phyloP scores from a whole-genome alignment of 2,797 vertebrate species.

The Enteromius afrohamiltoni region DNA sequence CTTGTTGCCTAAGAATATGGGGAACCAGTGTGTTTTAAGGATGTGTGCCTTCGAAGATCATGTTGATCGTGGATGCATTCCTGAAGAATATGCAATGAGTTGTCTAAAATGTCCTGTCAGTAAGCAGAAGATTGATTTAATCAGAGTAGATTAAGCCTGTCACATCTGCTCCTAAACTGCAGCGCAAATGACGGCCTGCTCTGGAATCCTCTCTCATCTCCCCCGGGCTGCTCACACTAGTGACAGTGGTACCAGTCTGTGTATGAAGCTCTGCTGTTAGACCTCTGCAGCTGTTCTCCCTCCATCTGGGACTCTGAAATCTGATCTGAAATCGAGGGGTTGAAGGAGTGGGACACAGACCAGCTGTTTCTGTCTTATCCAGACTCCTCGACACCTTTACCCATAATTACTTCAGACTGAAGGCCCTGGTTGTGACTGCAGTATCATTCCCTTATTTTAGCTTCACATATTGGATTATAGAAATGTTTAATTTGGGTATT shows the following conservation, averaged over 20 bases:
- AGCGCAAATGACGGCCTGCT: conserved; percentile 18
- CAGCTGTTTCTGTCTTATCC: conserved; percentile 71
- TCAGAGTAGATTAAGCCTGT: conserved; percentile 5
- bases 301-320: conserved; percentile 73
- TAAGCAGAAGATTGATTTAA: conserved; percentile 27
- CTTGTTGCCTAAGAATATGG: not conserved
- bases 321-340: conserved; percentile 68
- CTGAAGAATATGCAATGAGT: not conserved
- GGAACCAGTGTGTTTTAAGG: not conserved
- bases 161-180: conserved; percentile 14
- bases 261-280: conserved; percentile 46
- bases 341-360: conserved; percentile 66
- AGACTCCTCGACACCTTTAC: conserved; percentile 60
- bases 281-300: conserved; percentile 64
- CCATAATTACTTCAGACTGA: conserved; percentile 48
- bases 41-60: not conserved
- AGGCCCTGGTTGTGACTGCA: not conserved
- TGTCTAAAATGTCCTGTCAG: conserved; percentile 15
- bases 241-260: conserved; percentile 54
- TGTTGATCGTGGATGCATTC: not conserved
- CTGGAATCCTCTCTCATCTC: conserved; percentile 26
- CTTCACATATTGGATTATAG: not conserved
- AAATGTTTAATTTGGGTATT: not conserved
- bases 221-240: conserved; percentile 26
- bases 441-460: not conserved